A percentile compares a stretch with the other conserved stretches of the same genome.
Evolutionary conservation across 1,140 invertebrate species (phyloP).

Genomic region (Brachionus angularis): DNA sequence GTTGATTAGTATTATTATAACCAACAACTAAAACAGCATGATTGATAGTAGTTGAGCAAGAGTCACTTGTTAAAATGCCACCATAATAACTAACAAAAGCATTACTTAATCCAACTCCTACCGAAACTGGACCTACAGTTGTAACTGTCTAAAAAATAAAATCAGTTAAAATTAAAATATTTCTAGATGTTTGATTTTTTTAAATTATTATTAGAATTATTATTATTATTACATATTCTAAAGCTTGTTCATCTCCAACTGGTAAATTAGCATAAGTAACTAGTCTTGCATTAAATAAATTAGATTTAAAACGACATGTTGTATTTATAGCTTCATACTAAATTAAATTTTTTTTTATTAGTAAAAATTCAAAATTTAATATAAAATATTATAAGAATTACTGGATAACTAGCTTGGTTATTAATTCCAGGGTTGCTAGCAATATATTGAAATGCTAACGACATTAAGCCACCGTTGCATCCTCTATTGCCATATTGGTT

Average conservation of each 20-base stretch:
- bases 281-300: no score
- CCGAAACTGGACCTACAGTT: constrained; percentile 1
- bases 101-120: background rate
- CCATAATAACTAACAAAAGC: constrained; percentile 23
- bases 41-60: constrained; percentile 14
- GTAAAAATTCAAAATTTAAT: background rate
- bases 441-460: constrained; percentile 53
- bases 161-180: no score
- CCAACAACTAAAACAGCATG: constrained; percentile 41
- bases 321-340: background rate
- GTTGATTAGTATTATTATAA: constrained; percentile 25
- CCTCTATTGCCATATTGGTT: constrained; percentile 18
- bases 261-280: no score
- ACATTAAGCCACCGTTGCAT: constrained; percentile 43
- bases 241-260: no score
- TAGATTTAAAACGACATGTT: no score
- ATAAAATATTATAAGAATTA: background rate
- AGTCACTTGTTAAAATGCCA: background rate
- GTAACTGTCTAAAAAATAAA: no score
- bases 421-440: constrained; percentile 62
- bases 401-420: background rate
- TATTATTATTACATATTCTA: no score
- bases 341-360: background rate
- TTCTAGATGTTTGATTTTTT: no score
- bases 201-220: background rate